Conservation (phyloP, 2,113 vertebrate species). For the Aphyosemion australe region DNA sequence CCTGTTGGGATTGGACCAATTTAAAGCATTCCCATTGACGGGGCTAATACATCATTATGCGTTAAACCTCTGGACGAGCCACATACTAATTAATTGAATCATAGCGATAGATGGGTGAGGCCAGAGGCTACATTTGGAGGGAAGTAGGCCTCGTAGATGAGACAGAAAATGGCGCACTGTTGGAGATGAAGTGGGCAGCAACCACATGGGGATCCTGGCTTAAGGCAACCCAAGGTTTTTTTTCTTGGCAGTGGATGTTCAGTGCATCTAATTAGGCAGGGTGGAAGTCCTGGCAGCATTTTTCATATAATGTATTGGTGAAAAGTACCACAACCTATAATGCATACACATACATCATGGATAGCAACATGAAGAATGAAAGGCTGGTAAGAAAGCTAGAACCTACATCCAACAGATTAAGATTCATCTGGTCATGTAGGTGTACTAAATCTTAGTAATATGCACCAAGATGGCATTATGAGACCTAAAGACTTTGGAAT, state of each 20-base stretch:
- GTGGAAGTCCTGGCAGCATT: slow-evolving; percentile 40
- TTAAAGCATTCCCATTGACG: slow-evolving; percentile 59
- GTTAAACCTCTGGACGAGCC: slow-evolving; percentile 67
- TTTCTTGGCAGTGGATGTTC: slow-evolving; percentile 67
- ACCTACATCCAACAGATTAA: slow-evolving; percentile 51
- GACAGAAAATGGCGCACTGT: slow-evolving; percentile 38
- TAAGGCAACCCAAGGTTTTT: slow-evolving; percentile 62
- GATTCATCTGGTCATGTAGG: slow-evolving; percentile 63
- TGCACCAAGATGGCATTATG: slow-evolving; percentile 20
- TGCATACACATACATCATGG: slow-evolving; percentile 25
- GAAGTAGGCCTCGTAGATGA: slow-evolving; percentile 48
- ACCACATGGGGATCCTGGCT: slow-evolving; percentile 69
- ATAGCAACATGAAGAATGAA: neutral
- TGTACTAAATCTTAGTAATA: slow-evolving; percentile 49
- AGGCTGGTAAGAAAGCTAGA: slow-evolving; percentile 13
- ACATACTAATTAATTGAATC: slow-evolving; percentile 77
- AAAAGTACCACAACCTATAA: slow-evolving; percentile 48
- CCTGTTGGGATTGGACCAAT: slow-evolving; percentile 61
- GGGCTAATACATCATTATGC: slow-evolving; percentile 65
- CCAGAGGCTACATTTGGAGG: slow-evolving; percentile 62
- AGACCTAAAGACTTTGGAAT: slow-evolving; percentile 29
- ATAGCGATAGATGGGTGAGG: slow-evolving; percentile 62
- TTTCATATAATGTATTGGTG: slow-evolving; percentile 63
- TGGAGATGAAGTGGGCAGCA: slow-evolving; percentile 42
- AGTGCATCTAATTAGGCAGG: slow-evolving; percentile 76